Evolutionary conservation across 2,888 invertebrate species (phyloP), one percentile per base, ranked within the genome.

Genomic region (Drosophila robusta): DNA sequence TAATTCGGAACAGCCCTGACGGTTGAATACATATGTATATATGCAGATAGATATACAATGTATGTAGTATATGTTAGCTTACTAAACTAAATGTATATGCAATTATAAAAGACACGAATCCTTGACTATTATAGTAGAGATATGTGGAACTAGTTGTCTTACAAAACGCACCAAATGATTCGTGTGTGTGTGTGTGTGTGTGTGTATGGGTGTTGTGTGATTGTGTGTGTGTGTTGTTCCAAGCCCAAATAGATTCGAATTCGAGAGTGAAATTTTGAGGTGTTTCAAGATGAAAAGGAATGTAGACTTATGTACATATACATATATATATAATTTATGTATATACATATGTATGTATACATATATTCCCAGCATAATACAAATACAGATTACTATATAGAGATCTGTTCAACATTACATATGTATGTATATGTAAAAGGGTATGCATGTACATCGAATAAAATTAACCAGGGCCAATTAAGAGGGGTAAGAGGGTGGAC

Each of bases 371-470:
- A 51, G 44, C 55, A 55, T 38, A 50, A 26, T 44, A 54, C 38
- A 54, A 52, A 24, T 52, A 49, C 52, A 63, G 52, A 63, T 49
- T 44, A n/a, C 18, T 18, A 18, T 18, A 18, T 18, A 18, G 18
- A 18, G 1, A 18, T 18, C 18, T 18, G 18, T 18, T 18, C 18
- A 68, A 54, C 39, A 38, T 52, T 47, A 62, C 18, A 46, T 44
- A 50, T 42, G 22, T 56, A 46, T 55, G 14, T 34, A 24, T 54
- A 50, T 38, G 49, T 42, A 24, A 12, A 18, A 56, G 47, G 61
- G 60, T 58, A 69, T 73, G 62, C 55, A 60, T 75, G 51, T 69
- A 73, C 61, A 49, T 56, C 2, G 34, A 12, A 11, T 58, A 56
- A 73, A 73, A 56, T 45, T 51, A 69, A 62, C 51, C 14, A 16